Conservation (phyloP, 2,797 vertebrate genomes). For the Gouania willdenowi region DNA sequence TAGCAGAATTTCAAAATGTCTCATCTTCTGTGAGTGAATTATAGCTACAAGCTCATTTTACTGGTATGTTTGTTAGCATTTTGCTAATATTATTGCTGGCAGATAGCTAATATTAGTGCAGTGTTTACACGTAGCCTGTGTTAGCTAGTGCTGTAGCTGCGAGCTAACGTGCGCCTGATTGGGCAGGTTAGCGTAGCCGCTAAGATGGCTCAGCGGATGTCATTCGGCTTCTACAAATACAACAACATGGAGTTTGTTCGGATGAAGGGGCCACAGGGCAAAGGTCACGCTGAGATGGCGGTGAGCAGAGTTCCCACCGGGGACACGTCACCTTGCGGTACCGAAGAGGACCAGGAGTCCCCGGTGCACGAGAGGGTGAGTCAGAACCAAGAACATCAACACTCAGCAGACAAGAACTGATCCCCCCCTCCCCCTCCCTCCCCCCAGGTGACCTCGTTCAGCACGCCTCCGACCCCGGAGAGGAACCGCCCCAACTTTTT, state of each 20-base stretch:
- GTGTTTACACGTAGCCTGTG: too few species aligned
- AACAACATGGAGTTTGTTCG: slow-evolving; percentile 98
- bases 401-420: too few species aligned
- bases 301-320: slow-evolving; percentile 93
- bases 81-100: too few species aligned
- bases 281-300: slow-evolving; percentile 97
- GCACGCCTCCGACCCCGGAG: slow-evolving; percentile 93
- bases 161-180: not conserved
- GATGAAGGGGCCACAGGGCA: slow-evolving; percentile 98
- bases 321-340: slow-evolving; percentile 91
- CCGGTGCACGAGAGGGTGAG: slow-evolving; percentile 88
- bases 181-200: slow-evolving; percentile 95
- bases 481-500: slow-evolving; percentile 94
- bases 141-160: too few species aligned
- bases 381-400: too few species aligned
- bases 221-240: slow-evolving; percentile 96
- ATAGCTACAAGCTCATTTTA: too few species aligned
- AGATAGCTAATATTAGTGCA: too few species aligned
- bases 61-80: too few species aligned
- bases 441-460: slow-evolving; percentile 92
- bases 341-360: slow-evolving; percentile 88
- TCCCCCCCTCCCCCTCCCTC: too few species aligned
- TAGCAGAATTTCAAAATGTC: too few species aligned
- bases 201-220: slow-evolving; percentile 97
- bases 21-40: too few species aligned